phyloP scores from a whole-genome alignment of 2,113 vertebrate species.

The Craseonycteris thonglongyai region DNA sequence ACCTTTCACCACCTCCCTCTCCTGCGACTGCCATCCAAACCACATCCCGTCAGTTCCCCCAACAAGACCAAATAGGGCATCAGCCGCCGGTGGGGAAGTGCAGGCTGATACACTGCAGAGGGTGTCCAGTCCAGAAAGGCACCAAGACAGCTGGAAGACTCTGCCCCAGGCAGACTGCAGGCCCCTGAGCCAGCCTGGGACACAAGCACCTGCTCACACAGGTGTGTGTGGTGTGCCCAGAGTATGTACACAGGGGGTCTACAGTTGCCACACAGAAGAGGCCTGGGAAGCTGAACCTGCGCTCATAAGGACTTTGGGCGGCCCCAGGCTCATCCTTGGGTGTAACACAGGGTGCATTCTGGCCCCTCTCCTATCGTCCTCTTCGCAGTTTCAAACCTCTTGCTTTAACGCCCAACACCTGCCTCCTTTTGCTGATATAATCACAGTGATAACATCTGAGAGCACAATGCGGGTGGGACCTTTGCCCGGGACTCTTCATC shows the following conservation, averaged over 20 bases:
- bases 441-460: background rate
- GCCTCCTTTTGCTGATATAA: background rate
- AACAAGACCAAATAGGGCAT: background rate
- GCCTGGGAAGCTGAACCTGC: background rate
- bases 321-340: background rate
- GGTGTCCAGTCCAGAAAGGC: background rate
- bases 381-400: background rate
- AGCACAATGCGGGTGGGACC: background rate
- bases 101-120: background rate
- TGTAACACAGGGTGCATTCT: background rate
- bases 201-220: background rate
- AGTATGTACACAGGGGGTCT: background rate
- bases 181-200: background rate
- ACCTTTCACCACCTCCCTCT: background rate
- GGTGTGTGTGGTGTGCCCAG: background rate
- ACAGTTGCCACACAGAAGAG: background rate
- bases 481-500: background rate
- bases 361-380: background rate
- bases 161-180: background rate
- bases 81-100: background rate
- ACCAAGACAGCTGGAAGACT: background rate
- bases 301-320: background rate
- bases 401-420: background rate
- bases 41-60: background rate
- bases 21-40: background rate